A percentile compares a stretch with the other conserved stretches of the same genome.
These are phyloP conservation scores for Trisateles emortualis DNA, from an alignment of 2,888 invertebrate genomes.

Conservation along the genomic window DNA sequence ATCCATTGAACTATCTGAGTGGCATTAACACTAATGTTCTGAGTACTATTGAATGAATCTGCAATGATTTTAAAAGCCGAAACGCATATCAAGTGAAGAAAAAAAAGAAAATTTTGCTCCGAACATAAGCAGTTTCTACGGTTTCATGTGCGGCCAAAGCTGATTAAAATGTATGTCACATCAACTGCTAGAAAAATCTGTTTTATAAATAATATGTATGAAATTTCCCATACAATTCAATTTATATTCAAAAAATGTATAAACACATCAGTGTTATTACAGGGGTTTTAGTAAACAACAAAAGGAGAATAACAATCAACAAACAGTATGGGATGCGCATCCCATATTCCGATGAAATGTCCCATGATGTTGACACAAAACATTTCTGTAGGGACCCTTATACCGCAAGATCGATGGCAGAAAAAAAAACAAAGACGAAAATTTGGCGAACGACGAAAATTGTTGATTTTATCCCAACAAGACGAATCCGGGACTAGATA, in stretches of 20 bases:
- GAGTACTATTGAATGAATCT: too few species aligned
- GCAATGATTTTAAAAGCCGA: too few species aligned
- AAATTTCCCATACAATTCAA: not conserved
- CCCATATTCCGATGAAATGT: conserved; percentile 18
- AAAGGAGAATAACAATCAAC: conserved; percentile 12
- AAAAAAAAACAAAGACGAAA: conserved; percentile 34
- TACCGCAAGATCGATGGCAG: conserved; percentile 29
- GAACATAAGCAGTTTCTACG: too few species aligned
- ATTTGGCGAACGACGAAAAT: conserved; percentile 5
- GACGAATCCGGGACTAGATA: not conserved
- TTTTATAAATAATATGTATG: not conserved
- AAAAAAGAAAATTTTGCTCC: too few species aligned
- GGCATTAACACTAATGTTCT: too few species aligned
- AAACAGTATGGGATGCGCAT: conserved; percentile 9
- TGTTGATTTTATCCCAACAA: conserved; percentile 16
- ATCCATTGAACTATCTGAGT: too few species aligned
- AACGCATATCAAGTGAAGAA: too few species aligned
- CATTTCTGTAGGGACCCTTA: conserved; percentile 16
- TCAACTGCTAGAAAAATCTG: not conserved
- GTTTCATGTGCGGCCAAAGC: too few species aligned
- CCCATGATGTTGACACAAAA: conserved; percentile 17
- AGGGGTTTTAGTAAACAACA: conserved; percentile 10
- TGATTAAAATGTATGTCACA: not conserved
- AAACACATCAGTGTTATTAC: conserved; percentile 7
- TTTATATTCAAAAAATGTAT: not conserved